A percentile compares a stretch with the other conserved stretches of the same genome.
Conservation (phyloP, 2,113 vertebrate genomes). For the Vicugna pacos region DNA sequence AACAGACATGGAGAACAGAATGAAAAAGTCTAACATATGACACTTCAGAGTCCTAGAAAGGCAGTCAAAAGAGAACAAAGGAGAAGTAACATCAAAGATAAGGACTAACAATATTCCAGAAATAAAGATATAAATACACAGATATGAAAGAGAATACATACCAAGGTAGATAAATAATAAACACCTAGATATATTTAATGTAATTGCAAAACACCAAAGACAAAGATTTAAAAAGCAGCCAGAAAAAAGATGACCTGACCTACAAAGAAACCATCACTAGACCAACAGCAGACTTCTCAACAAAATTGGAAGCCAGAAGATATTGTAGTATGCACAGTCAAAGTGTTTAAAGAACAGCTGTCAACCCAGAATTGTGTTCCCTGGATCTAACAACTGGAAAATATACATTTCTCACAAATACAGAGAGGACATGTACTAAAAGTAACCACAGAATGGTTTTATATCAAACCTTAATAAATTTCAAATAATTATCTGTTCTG, state of each 20-base stretch:
- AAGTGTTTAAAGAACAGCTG: neutral
- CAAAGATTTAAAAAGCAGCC: neutral
- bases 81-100: neutral
- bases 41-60: neutral
- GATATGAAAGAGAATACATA: neutral
- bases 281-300: neutral
- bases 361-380: neutral
- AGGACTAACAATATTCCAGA: neutral
- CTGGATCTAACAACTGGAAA: neutral
- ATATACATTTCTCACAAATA: neutral
- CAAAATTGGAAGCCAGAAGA: neutral
- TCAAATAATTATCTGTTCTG: slow-evolving; percentile 27
- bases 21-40: neutral
- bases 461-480: slow-evolving; percentile 39
- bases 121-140: neutral
- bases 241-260: neutral
- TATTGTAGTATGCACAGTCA: neutral
- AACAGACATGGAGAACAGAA: neutral
- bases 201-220: neutral
- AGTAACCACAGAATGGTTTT: neutral
- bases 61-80: neutral
- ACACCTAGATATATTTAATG: neutral
- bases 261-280: neutral
- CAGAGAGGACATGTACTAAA: neutral
- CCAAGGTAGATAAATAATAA: neutral